Evolutionary conservation across 2,113 vertebrate species (phyloP).

Genomic region (Oryzias javanicus): DNA sequence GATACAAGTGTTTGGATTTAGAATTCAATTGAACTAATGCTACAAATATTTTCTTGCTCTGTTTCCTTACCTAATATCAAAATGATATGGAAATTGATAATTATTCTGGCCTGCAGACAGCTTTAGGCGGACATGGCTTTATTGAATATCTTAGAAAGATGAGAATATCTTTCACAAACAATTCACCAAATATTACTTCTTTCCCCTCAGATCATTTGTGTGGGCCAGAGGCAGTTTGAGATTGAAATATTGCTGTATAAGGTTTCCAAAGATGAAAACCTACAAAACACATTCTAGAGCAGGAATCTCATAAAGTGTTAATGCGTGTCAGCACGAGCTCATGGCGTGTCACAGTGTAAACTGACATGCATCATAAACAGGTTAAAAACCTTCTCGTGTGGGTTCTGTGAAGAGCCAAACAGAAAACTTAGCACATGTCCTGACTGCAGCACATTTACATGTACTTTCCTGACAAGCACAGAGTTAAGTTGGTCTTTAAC

Average conservation of each 20-base stretch:
- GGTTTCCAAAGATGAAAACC: conserved; percentile 30
- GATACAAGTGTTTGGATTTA: conserved; percentile 49
- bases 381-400: neutral
- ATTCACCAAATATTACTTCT: conserved; percentile 59
- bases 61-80: conserved; percentile 63
- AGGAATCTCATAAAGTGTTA: conserved; percentile 14
- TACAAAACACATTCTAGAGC: conserved; percentile 12
- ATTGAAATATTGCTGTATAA: conserved; percentile 40
- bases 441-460: neutral
- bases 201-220: conserved; percentile 33
- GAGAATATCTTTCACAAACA: conserved; percentile 68
- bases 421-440: too few relatives aligned
- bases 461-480: too few relatives aligned
- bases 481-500: too few relatives aligned
- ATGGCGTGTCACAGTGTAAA: conserved; percentile 7
- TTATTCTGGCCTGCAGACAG: conserved; percentile 67
- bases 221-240: conserved; percentile 18
- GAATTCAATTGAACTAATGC: conserved; percentile 63
- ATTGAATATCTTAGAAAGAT: conserved; percentile 65
- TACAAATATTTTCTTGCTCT: conserved; percentile 70
- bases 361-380: neutral
- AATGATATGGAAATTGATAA: conserved; percentile 79
- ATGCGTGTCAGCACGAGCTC: conserved; percentile 27
- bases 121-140: conserved; percentile 61
- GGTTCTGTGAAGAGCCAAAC: neutral